Percentiles rank a stretch among this genome's conserved stretches.
Conservation (phyloP, 2,888 invertebrate genomes). For the Cerceris ruficornis region DNA sequence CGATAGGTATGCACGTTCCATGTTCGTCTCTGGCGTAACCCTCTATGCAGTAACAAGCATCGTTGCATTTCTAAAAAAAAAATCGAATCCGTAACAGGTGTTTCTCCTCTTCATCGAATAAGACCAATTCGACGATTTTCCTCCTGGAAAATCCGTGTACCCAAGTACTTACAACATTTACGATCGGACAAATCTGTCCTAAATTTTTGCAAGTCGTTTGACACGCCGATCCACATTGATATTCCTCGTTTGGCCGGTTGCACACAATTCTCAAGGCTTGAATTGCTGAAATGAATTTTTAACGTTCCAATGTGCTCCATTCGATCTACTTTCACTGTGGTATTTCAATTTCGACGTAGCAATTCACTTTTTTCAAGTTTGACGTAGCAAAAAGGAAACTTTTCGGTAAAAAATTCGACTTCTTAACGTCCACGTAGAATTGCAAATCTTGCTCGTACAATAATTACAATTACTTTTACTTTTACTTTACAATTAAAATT, state of each 20-base stretch:
- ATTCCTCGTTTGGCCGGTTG: constrained; percentile 29
- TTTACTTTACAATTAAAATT: no score
- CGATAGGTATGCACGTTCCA: constrained; percentile 17
- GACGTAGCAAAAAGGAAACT: no score
- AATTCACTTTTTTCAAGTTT: background rate
- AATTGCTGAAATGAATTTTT: constrained; percentile 19
- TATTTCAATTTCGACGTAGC: background rate
- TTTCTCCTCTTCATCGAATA: no score
- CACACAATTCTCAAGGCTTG: background rate
- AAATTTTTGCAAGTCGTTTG: constrained; percentile 35
- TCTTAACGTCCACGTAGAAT: background rate
- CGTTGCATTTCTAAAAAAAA: constrained; percentile 46
- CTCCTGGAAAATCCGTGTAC: background rate
- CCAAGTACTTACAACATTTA: constrained; percentile 39
- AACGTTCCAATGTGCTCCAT: background rate
- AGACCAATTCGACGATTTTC: background rate
- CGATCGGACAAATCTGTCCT: constrained; percentile 10
- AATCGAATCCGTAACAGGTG: background rate
- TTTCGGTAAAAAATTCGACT: background rate
- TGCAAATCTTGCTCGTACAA: background rate
- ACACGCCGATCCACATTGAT: constrained; percentile 51
- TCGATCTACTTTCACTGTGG: background rate
- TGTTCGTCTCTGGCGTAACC: constrained; percentile 33
- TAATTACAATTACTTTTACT: no score
- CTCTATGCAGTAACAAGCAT: constrained; percentile 39